Base-by-base conservation (phyloP, 2,113 vertebrate species). In the Halichoerus grypus region DNA sequence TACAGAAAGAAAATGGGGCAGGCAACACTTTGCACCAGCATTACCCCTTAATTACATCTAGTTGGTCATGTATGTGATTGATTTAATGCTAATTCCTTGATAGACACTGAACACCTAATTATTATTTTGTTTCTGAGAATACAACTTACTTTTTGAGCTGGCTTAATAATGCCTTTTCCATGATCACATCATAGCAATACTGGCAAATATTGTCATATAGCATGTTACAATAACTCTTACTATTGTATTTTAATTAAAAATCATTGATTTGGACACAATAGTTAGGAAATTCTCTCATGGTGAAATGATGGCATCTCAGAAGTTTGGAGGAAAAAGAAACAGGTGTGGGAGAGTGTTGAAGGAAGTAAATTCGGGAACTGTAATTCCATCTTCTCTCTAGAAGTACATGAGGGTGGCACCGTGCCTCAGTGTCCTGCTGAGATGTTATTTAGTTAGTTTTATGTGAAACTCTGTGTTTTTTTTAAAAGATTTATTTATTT, bases 191-290 rank as follows among this genome's bases (percentile, higher is more conserved):
- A 82, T 6, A 87, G 26, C 9, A 90, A 36, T 87, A 86, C 33
- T 81, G 31, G 22, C 24, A 95, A 83, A 71, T 94, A 71, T 53
- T 63, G 51, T 71, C 72, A 71, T 53, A 69, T 31, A 77, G 1
- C 51, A 36, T 81, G 49, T 79, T 74, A 36, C 39, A 84, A 84
- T 49, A 84, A 88, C 39, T 83, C 22, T 91, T 88, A 22, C 39
- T 88, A 61, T 96, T 39, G 11, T 92, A 79, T 85, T 94, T 97
- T 88, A 79, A 94, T 65, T 79, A 84, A 74, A 65, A 67, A 39
- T 65, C 15, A 65, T 42, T 85, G 36, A 76, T 65, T 74, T 67
- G 7, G 63, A 85, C 26, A 67, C 46, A 79, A 19, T 31, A 88
- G 36, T 65, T 31, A 92, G 12, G 33, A 24, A 72, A 92, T 31